phyloP scores from a whole-genome alignment of 2,888 invertebrate species.

The Dysmachus trigonus region DNA sequence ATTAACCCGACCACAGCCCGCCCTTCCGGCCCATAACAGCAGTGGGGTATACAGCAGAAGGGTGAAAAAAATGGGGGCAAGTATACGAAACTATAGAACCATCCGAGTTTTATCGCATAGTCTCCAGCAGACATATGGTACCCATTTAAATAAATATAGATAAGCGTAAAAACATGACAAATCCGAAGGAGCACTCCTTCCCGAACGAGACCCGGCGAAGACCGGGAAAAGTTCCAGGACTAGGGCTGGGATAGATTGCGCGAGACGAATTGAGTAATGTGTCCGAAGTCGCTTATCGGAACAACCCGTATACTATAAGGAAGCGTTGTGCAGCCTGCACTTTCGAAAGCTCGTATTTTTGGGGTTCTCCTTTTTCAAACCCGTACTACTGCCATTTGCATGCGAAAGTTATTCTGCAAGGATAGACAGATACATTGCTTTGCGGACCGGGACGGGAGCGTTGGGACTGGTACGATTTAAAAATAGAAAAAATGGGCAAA shows the following conservation, averaged over 20 bases:
- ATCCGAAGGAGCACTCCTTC: conserved; percentile 11
- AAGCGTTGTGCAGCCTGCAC: neutral
- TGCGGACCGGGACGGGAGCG: neutral
- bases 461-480: neutral
- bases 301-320: neutral
- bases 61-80: neutral
- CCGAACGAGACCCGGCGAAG: neutral
- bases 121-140: neutral
- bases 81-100: neutral
- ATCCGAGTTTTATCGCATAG: neutral
- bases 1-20: neutral
- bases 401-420: neutral
- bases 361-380: neutral
- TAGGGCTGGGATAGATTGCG: neutral
- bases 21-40: neutral
- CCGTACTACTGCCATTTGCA: neutral
- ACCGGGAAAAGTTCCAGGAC: neutral
- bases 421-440: neutral
- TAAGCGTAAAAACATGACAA: conserved; percentile 32
- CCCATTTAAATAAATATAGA: conserved; percentile 35
- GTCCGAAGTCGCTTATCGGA: conserved; percentile 8
- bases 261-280: conserved; percentile 18
- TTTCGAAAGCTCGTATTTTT: neutral
- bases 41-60: neutral
- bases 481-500: neutral